A percentile compares a stretch with the other conserved stretches of the same genome.
Conservation (phyloP, 2,113 vertebrate genomes). For the Eublepharis macularius region DNA sequence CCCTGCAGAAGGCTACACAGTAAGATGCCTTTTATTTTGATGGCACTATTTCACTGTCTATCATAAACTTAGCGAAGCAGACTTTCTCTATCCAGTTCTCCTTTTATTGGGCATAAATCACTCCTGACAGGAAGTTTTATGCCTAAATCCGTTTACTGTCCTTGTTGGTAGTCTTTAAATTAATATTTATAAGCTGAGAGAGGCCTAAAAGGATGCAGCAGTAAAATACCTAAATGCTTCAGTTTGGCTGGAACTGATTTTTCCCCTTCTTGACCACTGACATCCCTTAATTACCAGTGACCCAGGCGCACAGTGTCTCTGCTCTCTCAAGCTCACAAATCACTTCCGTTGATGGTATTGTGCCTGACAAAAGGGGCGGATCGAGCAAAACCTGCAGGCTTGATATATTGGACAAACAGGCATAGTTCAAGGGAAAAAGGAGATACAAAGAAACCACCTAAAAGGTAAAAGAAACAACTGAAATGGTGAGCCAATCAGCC, state of each 20-base stretch:
- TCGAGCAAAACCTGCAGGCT: slow-evolving; percentile 26
- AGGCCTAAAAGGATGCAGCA: slow-evolving; percentile 73
- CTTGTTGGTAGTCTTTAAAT: slow-evolving; percentile 86
- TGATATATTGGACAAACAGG: slow-evolving; percentile 48
- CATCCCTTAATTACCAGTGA: slow-evolving; percentile 78
- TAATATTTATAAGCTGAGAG: slow-evolving; percentile 86
- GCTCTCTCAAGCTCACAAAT: slow-evolving; percentile 64
- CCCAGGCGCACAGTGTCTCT: slow-evolving; percentile 55
- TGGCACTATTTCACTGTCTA: slow-evolving; percentile 74
- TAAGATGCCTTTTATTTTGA: slow-evolving; percentile 75
- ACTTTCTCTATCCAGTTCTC: slow-evolving; percentile 74
- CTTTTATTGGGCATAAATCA: slow-evolving; percentile 84
- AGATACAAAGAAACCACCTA: slow-evolving; percentile 36
- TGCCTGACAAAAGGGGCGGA: slow-evolving; percentile 57
- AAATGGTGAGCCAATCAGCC: neutral
- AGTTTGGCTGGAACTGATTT: slow-evolving; percentile 67
- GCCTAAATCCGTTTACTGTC: slow-evolving; percentile 82
- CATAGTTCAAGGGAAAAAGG: slow-evolving; percentile 24
- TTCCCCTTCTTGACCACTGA: slow-evolving; percentile 73
- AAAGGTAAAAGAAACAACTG: slow-evolving; percentile 15
- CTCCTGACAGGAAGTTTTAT: slow-evolving; percentile 80
- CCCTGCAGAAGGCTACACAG: slow-evolving; percentile 33
- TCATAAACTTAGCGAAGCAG: slow-evolving; percentile 79
- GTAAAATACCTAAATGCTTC: slow-evolving; percentile 78
- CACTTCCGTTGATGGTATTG: slow-evolving; percentile 46